phyloP scores from a whole-genome alignment of 2,888 invertebrate genomes.

The Dolichopus griseipennis region DNA sequence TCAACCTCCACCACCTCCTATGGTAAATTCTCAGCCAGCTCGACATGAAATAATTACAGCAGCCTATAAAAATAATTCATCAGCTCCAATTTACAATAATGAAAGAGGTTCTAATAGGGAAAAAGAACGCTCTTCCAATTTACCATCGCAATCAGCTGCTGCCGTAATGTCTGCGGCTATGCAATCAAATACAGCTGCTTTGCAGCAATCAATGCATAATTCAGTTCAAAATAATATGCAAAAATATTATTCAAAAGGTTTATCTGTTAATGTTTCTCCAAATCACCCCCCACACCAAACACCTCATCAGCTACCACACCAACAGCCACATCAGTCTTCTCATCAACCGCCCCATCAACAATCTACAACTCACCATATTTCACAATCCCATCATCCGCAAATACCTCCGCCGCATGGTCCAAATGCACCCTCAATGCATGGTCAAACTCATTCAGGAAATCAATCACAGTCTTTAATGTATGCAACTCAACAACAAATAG shows the following conservation, averaged over 20 bases:
- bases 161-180: neutral
- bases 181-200: slow-evolving; percentile 23
- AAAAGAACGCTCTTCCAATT: neutral
- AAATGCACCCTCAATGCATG: slow-evolving; percentile 20
- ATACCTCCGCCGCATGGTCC: slow-evolving; percentile 16
- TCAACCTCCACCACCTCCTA: slow-evolving; percentile 16
- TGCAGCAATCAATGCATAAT: slow-evolving; percentile 19
- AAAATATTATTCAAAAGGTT: slow-evolving; percentile 21
- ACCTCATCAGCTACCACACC: neutral
- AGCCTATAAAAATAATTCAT: slow-evolving; percentile 16
- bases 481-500: slow-evolving; percentile 33
- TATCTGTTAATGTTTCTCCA: slow-evolving; percentile 19
- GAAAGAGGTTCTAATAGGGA: neutral
- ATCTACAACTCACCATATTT: slow-evolving; percentile 25
- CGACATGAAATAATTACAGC: slow-evolving; percentile 14
- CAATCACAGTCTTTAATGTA: slow-evolving; percentile 17
- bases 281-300: neutral
- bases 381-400: slow-evolving; percentile 28
- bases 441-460: slow-evolving; percentile 36
- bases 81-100: slow-evolving; percentile 15
- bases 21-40: neutral
- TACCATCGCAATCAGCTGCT: slow-evolving; percentile 25
- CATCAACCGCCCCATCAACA: slow-evolving; percentile 12
- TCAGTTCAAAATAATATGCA: slow-evolving; percentile 16
- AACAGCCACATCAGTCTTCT: neutral